These are phyloP conservation scores for Coregonus ussuriensis DNA, from an alignment of 2,797 vertebrate genomes.

Conservation along the genomic window DNA sequence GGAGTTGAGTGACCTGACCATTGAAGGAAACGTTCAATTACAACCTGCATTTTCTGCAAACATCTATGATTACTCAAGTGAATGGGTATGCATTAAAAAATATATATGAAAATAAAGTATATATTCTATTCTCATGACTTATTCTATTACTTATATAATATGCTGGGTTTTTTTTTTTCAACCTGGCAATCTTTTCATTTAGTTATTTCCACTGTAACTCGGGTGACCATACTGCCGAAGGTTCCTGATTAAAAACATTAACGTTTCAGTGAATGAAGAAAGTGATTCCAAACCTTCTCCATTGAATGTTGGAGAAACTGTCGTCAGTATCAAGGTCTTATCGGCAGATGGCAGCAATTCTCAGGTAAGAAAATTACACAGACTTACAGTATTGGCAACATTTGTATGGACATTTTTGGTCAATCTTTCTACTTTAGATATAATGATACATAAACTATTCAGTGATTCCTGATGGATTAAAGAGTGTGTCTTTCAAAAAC, in stretches of 20 bases:
- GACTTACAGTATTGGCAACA: no score
- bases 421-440: no score
- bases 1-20: no score
- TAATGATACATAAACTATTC: no score
- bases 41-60: constrained; percentile 57
- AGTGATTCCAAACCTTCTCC: background rate
- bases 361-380: constrained; percentile 54
- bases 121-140: background rate
- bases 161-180: no score
- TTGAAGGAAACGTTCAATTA: constrained; percentile 28
- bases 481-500: constrained; percentile 19
- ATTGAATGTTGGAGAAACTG: constrained; percentile 53
- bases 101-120: no score
- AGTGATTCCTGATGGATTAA: background rate
- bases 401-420: no score
- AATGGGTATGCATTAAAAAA: constrained; percentile 23
- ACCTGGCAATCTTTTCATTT: constrained; percentile 1
- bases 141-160: no score
- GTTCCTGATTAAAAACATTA: constrained; percentile 62
- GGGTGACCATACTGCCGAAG: constrained; percentile 47
- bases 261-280: constrained; percentile 48
- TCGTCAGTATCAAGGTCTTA: constrained; percentile 59
- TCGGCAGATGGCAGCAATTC: constrained; percentile 76
- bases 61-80: constrained; percentile 62
- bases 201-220: constrained; percentile 56